Evolutionary conservation across 2,888 invertebrate genomes (phyloP).

Genomic region (Tetropium fuscum): DNA sequence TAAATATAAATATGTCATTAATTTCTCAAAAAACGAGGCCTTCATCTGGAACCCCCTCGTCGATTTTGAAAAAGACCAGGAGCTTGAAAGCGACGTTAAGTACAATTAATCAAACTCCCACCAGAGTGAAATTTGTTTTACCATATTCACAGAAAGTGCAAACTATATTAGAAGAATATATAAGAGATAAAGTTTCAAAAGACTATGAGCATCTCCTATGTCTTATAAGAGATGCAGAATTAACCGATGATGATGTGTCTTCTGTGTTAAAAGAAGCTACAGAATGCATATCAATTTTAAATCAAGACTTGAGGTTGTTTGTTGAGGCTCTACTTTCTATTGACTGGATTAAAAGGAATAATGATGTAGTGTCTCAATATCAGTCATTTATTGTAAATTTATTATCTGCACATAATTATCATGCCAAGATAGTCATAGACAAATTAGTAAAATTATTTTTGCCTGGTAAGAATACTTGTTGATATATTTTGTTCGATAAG

Average conservation of each 20-base stretch:
- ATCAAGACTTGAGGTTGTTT: constrained; percentile 69
- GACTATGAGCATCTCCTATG: constrained; percentile 69
- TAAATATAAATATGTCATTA: constrained; percentile 38
- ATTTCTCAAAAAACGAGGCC: constrained; percentile 31
- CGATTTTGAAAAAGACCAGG: constrained; percentile 53
- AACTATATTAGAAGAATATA: constrained; percentile 65
- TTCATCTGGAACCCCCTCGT: constrained; percentile 40
- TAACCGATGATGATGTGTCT: constrained; percentile 71
- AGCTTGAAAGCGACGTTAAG: constrained; percentile 46
- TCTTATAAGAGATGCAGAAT: constrained; percentile 67
- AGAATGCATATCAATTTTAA: constrained; percentile 71
- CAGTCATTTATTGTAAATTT: constrained; percentile 76
- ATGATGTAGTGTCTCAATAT: constrained; percentile 69
- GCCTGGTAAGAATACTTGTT: constrained; percentile 65
- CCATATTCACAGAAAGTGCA: constrained; percentile 66
- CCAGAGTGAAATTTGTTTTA: constrained; percentile 65
- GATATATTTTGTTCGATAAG: no score
- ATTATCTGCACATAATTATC: constrained; percentile 76
- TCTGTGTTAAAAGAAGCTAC: constrained; percentile 70
- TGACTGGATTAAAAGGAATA: constrained; percentile 70
- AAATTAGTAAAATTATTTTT: constrained; percentile 73
- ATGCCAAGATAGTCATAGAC: constrained; percentile 72
- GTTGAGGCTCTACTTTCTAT: constrained; percentile 72
- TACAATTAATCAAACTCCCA: constrained; percentile 41
- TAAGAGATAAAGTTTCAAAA: constrained; percentile 61